Base-by-base conservation (phyloP, 2,888 invertebrate genomes). In the Neoitamus cyanurus region DNA sequence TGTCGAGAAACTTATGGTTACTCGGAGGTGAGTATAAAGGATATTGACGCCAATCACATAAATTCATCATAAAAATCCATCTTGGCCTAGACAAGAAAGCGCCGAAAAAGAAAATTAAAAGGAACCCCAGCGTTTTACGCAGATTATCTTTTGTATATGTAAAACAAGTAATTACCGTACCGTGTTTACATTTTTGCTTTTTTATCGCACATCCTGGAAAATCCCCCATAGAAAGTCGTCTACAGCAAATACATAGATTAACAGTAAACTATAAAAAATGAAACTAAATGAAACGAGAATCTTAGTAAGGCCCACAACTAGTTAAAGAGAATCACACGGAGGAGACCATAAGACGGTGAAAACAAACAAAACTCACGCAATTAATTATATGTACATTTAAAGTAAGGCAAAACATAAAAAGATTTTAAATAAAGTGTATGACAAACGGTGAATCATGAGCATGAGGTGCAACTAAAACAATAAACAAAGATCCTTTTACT, bases 401-500 rank as follows among this genome's bases (percentile, higher is more conserved):
- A 75, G 3, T 75, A 75, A 37, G 75, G 42, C n/a, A 78, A 77
- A 77, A 15, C 28, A 28, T 70, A 77, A 77, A 77, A 42, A 30
- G 46, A 46, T 46, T 78, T 48, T 78, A 78, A 78, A 78, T 30
- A 75, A 75, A 36, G 15, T 36, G 34, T 36, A 34, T 42, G 36
- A n/a, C 36, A 75, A 36, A 37, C 4, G 31, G 36, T 6, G 36
- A 73, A n/a, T n/a, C n/a, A n/a, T n/a, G 1, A 73, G 11, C 15
- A 75, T 20, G 46, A 77, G 58, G 31, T 34, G 37, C 36, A 82
- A 82, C 82, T 69, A 82, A 69, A 82, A 68, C 68, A 68, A 82
- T 69, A 82, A 82, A 82, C 36, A 82, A 69, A 69, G 68, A 82
- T 82, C 68, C 68, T 82, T 82, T 82, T 82, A 82, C 69, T 82